These are phyloP conservation scores for Brachyistius frenatus DNA, from an alignment of 2,113 vertebrate species.

Conservation along the genomic window DNA sequence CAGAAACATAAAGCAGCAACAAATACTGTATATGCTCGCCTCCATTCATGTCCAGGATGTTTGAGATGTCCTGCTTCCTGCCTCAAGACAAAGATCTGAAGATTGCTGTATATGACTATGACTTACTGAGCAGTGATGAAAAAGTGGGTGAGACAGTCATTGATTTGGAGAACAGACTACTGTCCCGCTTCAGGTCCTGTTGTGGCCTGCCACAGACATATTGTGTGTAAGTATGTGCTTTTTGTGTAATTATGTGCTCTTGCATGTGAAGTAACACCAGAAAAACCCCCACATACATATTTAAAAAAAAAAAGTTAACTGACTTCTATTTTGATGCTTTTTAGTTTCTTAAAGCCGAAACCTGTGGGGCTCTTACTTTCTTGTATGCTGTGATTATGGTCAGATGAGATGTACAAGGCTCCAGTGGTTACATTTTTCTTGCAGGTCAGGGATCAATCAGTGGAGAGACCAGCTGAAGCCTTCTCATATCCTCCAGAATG, in stretches of 20 bases:
- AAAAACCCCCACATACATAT: not conserved
- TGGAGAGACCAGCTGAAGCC: constrained; percentile 97
- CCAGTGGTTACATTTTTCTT: not conserved
- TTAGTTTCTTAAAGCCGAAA: not conserved
- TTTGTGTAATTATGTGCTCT: not conserved
- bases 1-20: not conserved
- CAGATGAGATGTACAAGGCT: not conserved
- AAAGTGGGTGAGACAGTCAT: constrained; percentile 98
- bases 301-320: not conserved
- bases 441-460: constrained; percentile 93
- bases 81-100: constrained; percentile 99
- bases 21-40: not conserved
- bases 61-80: constrained; percentile 95
- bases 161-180: constrained; percentile 95
- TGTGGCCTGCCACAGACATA: constrained; percentile 95
- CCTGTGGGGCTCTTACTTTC: not conserved
- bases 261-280: not conserved
- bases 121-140: constrained; percentile 93
- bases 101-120: constrained; percentile 95
- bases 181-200: constrained; percentile 92
- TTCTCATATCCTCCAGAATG: constrained; percentile 90
- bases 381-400: not conserved
- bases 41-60: constrained; percentile 86
- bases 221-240: constrained; percentile 88
- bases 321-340: not conserved